Percentiles rank a stretch among this genome's conserved stretches.
Conservation (phyloP, 2,888 invertebrate genomes). For the Brachylomia viminalis region DNA sequence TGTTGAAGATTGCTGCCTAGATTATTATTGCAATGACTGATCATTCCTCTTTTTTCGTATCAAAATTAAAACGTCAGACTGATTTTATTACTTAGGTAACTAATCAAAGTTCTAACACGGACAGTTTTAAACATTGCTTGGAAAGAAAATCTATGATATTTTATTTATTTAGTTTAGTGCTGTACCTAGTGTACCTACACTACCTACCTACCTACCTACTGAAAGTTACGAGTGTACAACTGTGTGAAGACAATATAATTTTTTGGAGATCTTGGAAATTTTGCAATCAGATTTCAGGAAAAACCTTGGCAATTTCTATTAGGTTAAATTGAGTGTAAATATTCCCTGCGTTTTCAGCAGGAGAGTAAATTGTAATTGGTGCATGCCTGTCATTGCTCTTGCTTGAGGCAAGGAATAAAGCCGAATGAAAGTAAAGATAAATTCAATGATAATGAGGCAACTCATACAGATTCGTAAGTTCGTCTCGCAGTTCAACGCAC, state of each 20-base stretch:
- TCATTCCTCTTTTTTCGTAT: too few species aligned
- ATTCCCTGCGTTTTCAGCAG: background rate
- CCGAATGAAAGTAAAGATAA: slow-evolving; percentile 40
- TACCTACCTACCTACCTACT: background rate
- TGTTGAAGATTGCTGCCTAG: background rate
- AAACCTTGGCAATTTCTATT: background rate
- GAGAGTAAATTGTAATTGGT: background rate
- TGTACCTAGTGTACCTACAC: too few species aligned
- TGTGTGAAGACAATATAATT: background rate
- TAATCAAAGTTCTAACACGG: background rate
- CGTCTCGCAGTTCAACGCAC: slow-evolving; percentile 72
- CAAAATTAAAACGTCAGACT: background rate
- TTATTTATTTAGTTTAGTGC: too few species aligned
- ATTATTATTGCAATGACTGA: too few species aligned
- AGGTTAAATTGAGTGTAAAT: background rate
- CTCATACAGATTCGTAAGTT: slow-evolving; percentile 53
- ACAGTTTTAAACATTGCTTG: background rate
- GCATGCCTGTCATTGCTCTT: background rate
- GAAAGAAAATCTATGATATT: too few species aligned
- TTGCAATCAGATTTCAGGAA: background rate
- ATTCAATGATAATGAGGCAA: slow-evolving; percentile 43
- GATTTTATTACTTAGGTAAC: background rate
- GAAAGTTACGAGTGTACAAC: background rate
- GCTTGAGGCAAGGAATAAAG: slow-evolving; percentile 9
- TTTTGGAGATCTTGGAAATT: background rate